Evolutionary conservation across 2,113 vertebrate genomes (phyloP).

Genomic region (Sapayoa aenigma): DNA sequence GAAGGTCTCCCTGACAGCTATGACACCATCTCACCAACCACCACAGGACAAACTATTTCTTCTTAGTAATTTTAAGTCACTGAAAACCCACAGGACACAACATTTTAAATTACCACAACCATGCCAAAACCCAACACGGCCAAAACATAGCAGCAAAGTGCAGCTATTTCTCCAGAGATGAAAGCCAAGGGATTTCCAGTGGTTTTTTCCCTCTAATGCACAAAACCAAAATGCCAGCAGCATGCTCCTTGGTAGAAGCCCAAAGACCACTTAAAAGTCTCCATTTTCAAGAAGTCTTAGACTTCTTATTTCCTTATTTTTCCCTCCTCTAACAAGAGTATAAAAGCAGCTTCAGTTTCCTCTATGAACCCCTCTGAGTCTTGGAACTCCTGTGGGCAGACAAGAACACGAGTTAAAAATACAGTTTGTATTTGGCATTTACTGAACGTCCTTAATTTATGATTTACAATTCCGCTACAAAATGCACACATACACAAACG

Average conservation of each 20-base stretch:
- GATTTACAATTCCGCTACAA: background rate
- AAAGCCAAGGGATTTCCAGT: background rate
- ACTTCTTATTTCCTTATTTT: background rate
- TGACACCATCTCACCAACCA: background rate
- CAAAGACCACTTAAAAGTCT: constrained; percentile 19
- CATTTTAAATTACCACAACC: background rate
- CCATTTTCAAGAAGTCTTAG: background rate
- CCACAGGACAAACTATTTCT: background rate
- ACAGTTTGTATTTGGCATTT: background rate
- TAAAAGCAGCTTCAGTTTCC: background rate
- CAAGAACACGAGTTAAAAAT: background rate
- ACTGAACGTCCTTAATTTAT: background rate
- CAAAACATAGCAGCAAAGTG: background rate
- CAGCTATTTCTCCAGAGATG: background rate
- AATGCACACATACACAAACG: background rate
- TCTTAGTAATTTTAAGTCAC: constrained; percentile 11
- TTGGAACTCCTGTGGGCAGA: background rate
- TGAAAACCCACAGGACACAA: background rate
- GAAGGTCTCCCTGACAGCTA: background rate
- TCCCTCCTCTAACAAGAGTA: background rate
- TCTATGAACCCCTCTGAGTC: background rate
- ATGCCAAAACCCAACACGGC: background rate
- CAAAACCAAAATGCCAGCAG: background rate
- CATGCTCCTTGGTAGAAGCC: background rate
- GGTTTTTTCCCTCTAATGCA: constrained; percentile 2